Conservation (phyloP, 2,797 vertebrate genomes). For the Octomys mimax region DNA sequence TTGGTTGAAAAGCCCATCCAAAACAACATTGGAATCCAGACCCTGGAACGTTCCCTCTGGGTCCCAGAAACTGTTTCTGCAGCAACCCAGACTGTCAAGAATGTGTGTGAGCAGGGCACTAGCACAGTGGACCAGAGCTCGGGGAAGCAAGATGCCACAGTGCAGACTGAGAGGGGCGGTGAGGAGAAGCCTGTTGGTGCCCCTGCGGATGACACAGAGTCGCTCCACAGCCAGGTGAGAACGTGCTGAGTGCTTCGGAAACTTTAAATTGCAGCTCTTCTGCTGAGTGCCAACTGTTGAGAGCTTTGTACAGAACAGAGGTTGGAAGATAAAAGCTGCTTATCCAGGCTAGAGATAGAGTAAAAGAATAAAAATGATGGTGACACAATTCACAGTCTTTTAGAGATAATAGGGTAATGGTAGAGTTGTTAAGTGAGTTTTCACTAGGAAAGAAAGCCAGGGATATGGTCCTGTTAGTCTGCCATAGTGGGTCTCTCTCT, state of each 20-base stretch:
- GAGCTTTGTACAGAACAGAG: neutral
- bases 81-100: conserved; percentile 88
- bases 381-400: neutral
- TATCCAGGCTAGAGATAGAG: neutral
- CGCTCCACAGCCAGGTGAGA: conserved; percentile 90
- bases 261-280: conserved; percentile 2
- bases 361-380: conserved; percentile 1
- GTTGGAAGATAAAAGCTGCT: conserved; percentile 21
- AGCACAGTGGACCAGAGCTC: conserved; percentile 83
- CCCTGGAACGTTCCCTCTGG: conserved; percentile 71
- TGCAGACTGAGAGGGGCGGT: conserved; percentile 85
- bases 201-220: conserved; percentile 86
- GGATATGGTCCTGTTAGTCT: neutral
- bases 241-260: neutral
- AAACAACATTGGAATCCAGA: conserved; percentile 87
- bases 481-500: neutral
- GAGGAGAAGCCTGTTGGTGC: conserved; percentile 76
- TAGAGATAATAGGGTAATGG: conserved; percentile 22
- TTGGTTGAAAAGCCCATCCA: conserved; percentile 72
- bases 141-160: conserved; percentile 82
- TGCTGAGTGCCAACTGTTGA: neutral
- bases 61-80: conserved; percentile 81
- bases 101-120: conserved; percentile 85
- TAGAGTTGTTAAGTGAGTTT: conserved; percentile 55
- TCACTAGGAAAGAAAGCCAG: conserved; percentile 32